Base-by-base conservation (phyloP, 2,113 vertebrate species). In the Elanus axillaris region DNA sequence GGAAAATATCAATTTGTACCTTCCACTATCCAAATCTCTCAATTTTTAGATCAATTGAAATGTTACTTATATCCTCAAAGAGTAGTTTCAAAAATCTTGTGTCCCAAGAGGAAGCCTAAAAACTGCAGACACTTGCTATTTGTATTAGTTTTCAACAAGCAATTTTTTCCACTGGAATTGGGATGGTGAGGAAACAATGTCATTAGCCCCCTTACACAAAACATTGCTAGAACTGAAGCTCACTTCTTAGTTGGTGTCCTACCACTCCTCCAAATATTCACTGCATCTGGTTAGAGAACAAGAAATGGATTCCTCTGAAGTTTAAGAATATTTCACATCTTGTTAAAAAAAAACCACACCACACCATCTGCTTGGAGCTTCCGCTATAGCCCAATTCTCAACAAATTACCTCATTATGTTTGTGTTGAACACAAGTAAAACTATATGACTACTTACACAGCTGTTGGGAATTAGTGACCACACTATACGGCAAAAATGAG, bases 391-490 rank as follows among this genome's bases (percentile, higher is more conserved):
- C 27, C 1, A 3, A 0, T 67, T 93, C 68, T 88, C 50, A 77
- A 63, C 42, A 94, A 92, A 86, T 71, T 74, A 59, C 52, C 73
- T 91, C 75, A 78, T 92, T 86, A 86, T 64, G 56, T 74, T 93
- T 94, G 72, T 88, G 63, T 38, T 68, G 67, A 86, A 67, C 82
- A 55, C 50, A 40, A 63, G 43, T 67, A 86, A 88, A 90, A 56
- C 60, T 93, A 2, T 45, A 16, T 27, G 63, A 63, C 26, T 77
- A 63, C 75, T 86, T 72, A 36, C 23, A 59, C 75, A 93, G 67
- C 79, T 95, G 82, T 53, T 86, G 82, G 71, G 59, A 94, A 59
- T 59, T 86, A 80, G 0, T 66, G 71, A 40, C 60, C 89, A 63
- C 0, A 0, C 50, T 47, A 10, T 22, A 71, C 0, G 8, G 66